Conservation (phyloP, 2,797 vertebrate species). For the Lophura swinhoii region DNA sequence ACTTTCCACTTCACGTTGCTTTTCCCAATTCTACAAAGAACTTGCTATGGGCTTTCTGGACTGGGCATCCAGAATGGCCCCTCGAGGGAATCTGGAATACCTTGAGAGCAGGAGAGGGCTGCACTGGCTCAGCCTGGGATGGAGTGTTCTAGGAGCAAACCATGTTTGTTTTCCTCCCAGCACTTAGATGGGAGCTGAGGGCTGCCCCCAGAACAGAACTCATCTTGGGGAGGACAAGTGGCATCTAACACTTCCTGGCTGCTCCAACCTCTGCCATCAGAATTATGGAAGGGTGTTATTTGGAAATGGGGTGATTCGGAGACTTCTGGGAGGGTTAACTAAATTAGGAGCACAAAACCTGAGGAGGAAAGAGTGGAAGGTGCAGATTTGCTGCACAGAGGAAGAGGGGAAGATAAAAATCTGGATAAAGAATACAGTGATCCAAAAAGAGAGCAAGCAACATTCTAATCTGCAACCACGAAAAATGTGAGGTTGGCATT, state of each 20-base stretch:
- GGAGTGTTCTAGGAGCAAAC: neutral
- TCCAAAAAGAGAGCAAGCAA: neutral
- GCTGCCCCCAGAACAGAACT: neutral
- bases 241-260: neutral
- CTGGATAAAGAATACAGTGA: neutral
- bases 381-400: neutral
- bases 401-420: neutral
- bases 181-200: neutral
- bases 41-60: neutral
- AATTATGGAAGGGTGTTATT: neutral
- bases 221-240: neutral
- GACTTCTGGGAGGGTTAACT: neutral
- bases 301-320: neutral
- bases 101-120: neutral
- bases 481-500: neutral
- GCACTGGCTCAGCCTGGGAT: neutral
- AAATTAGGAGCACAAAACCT: neutral
- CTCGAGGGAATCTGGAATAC: neutral
- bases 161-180: neutral
- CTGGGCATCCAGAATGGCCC: neutral
- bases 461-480: neutral
- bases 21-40: neutral
- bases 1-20: conserved; percentile 8
- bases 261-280: neutral
- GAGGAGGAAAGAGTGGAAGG: neutral